Percentiles rank a stretch among this genome's conserved stretches.
Conservation (phyloP, 2,888 invertebrate genomes). For the Ennomos erosarius region DNA sequence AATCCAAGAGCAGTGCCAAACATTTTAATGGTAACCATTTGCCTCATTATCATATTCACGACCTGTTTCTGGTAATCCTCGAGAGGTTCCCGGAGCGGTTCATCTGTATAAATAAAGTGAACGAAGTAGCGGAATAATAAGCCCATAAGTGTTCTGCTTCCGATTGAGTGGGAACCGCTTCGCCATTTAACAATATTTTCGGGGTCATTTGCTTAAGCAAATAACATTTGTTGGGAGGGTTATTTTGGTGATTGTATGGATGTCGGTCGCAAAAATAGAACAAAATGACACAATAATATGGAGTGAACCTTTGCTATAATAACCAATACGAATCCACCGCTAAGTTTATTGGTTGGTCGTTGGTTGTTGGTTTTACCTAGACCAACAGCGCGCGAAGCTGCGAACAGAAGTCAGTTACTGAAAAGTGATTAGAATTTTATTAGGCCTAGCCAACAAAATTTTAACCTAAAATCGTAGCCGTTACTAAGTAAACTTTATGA, state of each 20-base stretch:
- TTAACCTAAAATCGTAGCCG: not conserved
- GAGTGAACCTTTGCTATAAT: too few species aligned
- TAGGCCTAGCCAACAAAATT: not conserved
- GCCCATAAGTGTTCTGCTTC: slow-evolving; percentile 40
- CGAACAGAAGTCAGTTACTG: too few species aligned
- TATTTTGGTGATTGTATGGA: not conserved
- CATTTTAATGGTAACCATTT: slow-evolving; percentile 19
- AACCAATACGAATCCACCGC: too few species aligned
- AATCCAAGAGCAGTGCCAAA: slow-evolving; percentile 9
- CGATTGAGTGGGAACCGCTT: slow-evolving; percentile 34
- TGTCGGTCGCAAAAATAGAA: too few species aligned
- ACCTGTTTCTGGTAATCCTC: slow-evolving; percentile 22
- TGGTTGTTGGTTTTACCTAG: too few species aligned
- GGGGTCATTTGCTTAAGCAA: slow-evolving; percentile 26
- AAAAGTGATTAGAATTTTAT: too few species aligned
- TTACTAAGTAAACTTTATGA: slow-evolving; percentile 6
- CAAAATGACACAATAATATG: too few species aligned
- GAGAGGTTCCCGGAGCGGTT: slow-evolving; percentile 12
- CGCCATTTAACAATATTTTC: slow-evolving; percentile 32
- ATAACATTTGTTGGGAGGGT: slow-evolving; percentile 20
- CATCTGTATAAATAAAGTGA: slow-evolving; percentile 36
- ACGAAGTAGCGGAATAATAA: slow-evolving; percentile 36
- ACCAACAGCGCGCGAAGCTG: too few species aligned
- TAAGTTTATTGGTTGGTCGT: too few species aligned
- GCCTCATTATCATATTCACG: slow-evolving; percentile 21